Evolutionary conservation across 2,797 vertebrate genomes (phyloP).

Genomic region (Martes flavigula): DNA sequence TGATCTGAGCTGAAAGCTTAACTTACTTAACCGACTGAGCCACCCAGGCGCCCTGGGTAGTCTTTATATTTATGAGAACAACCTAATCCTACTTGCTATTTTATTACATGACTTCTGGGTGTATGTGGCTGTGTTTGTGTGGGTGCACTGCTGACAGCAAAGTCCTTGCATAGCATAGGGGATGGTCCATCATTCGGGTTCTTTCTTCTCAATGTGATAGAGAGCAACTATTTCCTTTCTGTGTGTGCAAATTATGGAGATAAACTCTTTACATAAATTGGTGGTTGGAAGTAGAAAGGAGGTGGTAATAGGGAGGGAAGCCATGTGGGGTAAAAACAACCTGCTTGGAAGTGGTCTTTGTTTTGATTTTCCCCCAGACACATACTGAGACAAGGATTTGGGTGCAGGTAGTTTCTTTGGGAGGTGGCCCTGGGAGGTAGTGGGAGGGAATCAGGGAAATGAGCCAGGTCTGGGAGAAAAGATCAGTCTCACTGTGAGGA

Average conservation of each 20-base stretch:
- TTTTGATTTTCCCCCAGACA: not conserved
- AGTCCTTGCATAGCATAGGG: not conserved
- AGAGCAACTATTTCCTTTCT: not conserved
- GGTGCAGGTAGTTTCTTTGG: not conserved
- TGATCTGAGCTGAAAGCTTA: too few relatives aligned
- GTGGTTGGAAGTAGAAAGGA: not conserved
- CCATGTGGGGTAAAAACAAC: not conserved
- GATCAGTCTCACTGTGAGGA: not conserved
- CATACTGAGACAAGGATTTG: not conserved
- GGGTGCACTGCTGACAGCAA: not conserved
- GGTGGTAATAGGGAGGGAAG: not conserved
- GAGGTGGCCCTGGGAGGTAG: not conserved
- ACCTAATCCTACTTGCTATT: not conserved
- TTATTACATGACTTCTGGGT: not conserved
- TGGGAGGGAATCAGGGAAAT: not conserved
- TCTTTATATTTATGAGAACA: not conserved
- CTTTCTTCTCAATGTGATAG: not conserved
- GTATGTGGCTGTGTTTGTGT: not conserved
- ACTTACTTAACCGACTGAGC: too few relatives aligned
- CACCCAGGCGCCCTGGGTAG: not conserved
- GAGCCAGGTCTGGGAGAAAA: not conserved
- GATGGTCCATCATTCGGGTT: not conserved
- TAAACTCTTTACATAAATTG: not conserved
- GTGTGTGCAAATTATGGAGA: not conserved
- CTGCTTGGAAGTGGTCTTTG: not conserved